Evolutionary conservation across 2,888 invertebrate genomes (phyloP), one percentile per base, ranked within the genome.

Genomic region (Dorcus hopei): DNA sequence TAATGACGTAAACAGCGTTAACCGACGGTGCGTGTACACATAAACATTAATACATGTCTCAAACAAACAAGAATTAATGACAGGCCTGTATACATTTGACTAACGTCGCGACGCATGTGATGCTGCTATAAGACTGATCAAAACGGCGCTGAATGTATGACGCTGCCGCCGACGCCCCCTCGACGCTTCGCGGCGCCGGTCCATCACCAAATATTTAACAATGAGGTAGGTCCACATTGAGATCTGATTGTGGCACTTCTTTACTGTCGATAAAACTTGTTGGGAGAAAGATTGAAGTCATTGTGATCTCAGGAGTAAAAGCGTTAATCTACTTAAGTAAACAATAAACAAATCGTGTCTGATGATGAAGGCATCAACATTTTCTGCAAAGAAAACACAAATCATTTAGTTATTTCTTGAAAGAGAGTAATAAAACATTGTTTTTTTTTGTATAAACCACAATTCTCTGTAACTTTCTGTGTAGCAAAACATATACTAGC

Each of bases 131-230:
- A 61, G 58, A 66, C 65, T 64, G 62, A 57, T 49, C 59, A 54
- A 56, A 63, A 66, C 63, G 59, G 55, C 58, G 59, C 59, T 62
- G 57, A 62, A 59, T 55, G 61, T 61, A 54, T 64, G 65, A 62
- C 65, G 65, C 64, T 66, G 65, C 62, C 65, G 65, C 64, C 68
- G 65, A 62, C 65, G 65, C 63, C 68, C 65, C 65, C 67, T 64
- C 66, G 66, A 65, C 57, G 57, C 59, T 65, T 66, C 62, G 65
- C 66, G 63, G 68, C 67, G 68, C 66, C 67, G 65, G 66, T 62
- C 65, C 65, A 65, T 58, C 51, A 40, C 48, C 52, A 57, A 57
- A 57, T 57, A 57, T 57, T 52, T 57, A 51, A 57, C 47, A 57
- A 57, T 57, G 57, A 52, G 57, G 57, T 57, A 57, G 57, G 57